Conservation (phyloP, 2,888 invertebrate genomes). For the Eilema sororculum region DNA sequence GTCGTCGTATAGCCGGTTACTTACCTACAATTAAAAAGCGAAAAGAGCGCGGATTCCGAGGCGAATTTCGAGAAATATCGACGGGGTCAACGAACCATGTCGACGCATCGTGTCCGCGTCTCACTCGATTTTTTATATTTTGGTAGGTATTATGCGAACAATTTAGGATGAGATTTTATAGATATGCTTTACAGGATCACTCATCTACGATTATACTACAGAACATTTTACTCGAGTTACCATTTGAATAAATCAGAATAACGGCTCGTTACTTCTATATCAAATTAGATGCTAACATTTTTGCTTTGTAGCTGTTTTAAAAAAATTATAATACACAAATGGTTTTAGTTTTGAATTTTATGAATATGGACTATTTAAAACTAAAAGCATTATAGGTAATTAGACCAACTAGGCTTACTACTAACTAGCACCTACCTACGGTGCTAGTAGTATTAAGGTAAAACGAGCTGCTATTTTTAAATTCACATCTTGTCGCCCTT, state of each 20-base stretch:
- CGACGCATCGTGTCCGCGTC: slow-evolving; percentile 83
- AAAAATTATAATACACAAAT: neutral
- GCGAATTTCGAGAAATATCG: slow-evolving; percentile 86
- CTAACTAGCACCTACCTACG: too few relatives aligned
- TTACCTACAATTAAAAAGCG: slow-evolving; percentile 86
- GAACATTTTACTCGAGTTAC: slow-evolving; percentile 4
- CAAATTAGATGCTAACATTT: neutral
- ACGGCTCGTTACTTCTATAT: neutral
- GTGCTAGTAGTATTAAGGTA: too few relatives aligned
- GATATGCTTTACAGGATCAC: slow-evolving; percentile 51
- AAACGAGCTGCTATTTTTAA: too few relatives aligned
- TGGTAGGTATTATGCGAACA: slow-evolving; percentile 72
- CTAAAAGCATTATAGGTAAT: neutral
- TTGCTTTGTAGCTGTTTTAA: neutral
- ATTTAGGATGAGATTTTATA: slow-evolving; percentile 67
- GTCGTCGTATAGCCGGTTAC: slow-evolving; percentile 79
- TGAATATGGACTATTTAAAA: neutral
- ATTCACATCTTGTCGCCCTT: neutral
- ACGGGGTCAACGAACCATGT: slow-evolving; percentile 82
- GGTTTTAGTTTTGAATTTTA: neutral
- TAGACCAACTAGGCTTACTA: too few relatives aligned
- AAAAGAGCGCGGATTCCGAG: slow-evolving; percentile 83
- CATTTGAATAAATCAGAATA: slow-evolving; percentile 20
- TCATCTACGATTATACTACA: slow-evolving; percentile 18
- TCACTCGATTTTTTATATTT: slow-evolving; percentile 70